A percentile compares a stretch with the other conserved stretches of the same genome.
These are phyloP conservation scores for Morpho helenor DNA, from an alignment of 2,888 invertebrate species.

Conservation along the genomic window DNA sequence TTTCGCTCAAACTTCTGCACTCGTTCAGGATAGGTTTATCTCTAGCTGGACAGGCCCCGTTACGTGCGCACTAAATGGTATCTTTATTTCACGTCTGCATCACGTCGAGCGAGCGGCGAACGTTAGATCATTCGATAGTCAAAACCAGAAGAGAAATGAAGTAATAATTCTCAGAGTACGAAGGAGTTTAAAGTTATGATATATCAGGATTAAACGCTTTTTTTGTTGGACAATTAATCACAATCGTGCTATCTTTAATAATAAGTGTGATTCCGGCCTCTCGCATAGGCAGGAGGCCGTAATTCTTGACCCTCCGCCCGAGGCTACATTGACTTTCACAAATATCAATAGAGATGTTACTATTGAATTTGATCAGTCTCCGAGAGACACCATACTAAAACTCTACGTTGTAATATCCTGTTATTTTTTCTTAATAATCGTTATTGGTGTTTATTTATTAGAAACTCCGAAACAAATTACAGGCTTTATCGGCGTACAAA, in stretches of 20 bases:
- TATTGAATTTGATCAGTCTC: slow-evolving; percentile 57
- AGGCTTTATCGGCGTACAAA: slow-evolving; percentile 72
- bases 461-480: slow-evolving; percentile 73
- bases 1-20: slow-evolving; percentile 55
- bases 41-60: slow-evolving; percentile 48
- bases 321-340: slow-evolving; percentile 67
- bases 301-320: slow-evolving; percentile 65
- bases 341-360: slow-evolving; percentile 73
- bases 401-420: slow-evolving; percentile 70
- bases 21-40: slow-evolving; percentile 47
- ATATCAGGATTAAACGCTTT: slow-evolving; percentile 64
- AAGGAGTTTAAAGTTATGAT: slow-evolving; percentile 56
- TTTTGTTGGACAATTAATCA: slow-evolving; percentile 67
- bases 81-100: slow-evolving; percentile 60
- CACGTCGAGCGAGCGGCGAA: slow-evolving; percentile 46
- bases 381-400: slow-evolving; percentile 66
- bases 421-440: slow-evolving; percentile 78
- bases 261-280: slow-evolving; percentile 69
- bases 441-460: slow-evolving; percentile 80
- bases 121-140: slow-evolving; percentile 47
- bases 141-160: slow-evolving; percentile 48
- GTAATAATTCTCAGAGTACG: slow-evolving; percentile 58
- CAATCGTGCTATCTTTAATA: slow-evolving; percentile 59
- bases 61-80: slow-evolving; percentile 53
- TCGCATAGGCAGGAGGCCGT: slow-evolving; percentile 57